Evolutionary conservation across 2,888 invertebrate species (phyloP).

Genomic region (Folsomia candida): DNA sequence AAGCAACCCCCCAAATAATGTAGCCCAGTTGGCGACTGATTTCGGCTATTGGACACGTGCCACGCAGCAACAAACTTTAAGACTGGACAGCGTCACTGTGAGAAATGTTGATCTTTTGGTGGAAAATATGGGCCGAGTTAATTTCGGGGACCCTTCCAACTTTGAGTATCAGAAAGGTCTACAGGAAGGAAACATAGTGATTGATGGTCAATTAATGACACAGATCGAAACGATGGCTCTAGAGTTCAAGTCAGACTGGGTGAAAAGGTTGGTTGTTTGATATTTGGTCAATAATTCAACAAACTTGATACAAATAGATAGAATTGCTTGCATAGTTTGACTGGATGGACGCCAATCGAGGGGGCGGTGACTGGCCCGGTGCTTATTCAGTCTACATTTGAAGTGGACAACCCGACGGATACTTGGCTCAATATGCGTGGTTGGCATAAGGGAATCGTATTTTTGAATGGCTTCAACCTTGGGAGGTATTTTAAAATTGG

Average conservation of each 20-base stretch:
- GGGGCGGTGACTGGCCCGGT: no score
- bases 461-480: constrained; percentile 80
- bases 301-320: neutral
- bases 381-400: constrained; percentile 53
- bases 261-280: constrained; percentile 52
- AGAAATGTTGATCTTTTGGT: constrained; percentile 57
- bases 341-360: constrained; percentile 28
- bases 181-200: constrained; percentile 49
- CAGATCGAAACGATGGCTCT: constrained; percentile 59
- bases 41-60: no score
- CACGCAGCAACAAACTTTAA: no score
- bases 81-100: no score
- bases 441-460: constrained; percentile 85
- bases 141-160: constrained; percentile 55
- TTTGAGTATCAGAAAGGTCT: constrained; percentile 57
- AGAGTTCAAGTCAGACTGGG: constrained; percentile 59
- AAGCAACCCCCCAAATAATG: no score
- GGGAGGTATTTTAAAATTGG: constrained; percentile 83
- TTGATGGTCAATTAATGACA: constrained; percentile 55
- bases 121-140: constrained; percentile 58
- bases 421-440: constrained; percentile 73
- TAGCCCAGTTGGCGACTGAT: no score
- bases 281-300: neutral
- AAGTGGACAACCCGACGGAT: constrained; percentile 63
- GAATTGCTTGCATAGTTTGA: constrained; percentile 28